A percentile compares a stretch with the other conserved stretches of the same genome.
Evolutionary conservation across 2,113 vertebrate species (phyloP).

Genomic region (Crotalus tigris): DNA sequence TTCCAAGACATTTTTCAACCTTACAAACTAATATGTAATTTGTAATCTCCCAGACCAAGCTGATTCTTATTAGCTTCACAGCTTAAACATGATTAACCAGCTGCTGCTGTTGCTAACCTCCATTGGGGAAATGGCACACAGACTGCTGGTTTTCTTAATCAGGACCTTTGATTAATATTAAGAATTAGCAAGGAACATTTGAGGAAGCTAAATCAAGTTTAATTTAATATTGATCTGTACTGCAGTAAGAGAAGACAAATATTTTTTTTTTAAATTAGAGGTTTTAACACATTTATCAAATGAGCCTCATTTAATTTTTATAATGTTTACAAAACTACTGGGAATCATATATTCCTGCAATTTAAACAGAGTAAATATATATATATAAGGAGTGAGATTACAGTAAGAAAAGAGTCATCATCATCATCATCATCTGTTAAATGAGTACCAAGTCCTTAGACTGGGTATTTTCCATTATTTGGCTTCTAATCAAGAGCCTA

Average conservation of each 20-base stretch:
- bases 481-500: background rate
- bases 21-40: background rate
- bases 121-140: background rate
- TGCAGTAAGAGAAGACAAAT: background rate
- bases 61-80: background rate
- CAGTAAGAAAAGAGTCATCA: background rate
- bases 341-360: background rate
- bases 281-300: background rate
- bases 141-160: background rate
- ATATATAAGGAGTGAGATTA: background rate
- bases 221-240: background rate
- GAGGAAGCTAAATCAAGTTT: background rate
- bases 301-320: background rate
- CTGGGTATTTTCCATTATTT: background rate
- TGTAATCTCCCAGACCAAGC: background rate
- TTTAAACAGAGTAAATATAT: background rate
- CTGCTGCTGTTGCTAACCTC: background rate
- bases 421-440: background rate
- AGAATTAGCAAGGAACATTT: background rate
- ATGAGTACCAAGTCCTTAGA: background rate
- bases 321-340: background rate
- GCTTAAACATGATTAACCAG: background rate
- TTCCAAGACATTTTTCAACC: background rate
- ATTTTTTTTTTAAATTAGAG: background rate
- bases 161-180: background rate